phyloP scores from a whole-genome alignment of 2,888 invertebrate species.

The Cheilosia scutellata region DNA sequence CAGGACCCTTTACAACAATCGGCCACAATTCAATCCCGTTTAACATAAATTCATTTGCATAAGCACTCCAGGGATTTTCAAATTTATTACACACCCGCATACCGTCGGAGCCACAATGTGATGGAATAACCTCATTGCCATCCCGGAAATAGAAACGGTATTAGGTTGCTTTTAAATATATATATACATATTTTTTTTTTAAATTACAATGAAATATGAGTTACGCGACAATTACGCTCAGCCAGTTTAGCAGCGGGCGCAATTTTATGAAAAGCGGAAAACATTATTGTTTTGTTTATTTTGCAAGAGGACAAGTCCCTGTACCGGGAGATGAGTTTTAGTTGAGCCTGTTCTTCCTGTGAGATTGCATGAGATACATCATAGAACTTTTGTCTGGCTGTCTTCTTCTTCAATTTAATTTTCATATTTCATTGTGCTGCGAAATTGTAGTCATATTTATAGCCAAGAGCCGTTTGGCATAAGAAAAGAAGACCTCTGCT shows the following conservation, averaged over 20 bases:
- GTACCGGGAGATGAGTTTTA: conserved; percentile 6
- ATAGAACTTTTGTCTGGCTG: background rate
- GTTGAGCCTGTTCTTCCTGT: conserved; percentile 11
- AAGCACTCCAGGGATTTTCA: conserved; percentile 50
- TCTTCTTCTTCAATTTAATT: conserved; percentile 7
- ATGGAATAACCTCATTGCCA: conserved; percentile 19
- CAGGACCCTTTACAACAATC: background rate
- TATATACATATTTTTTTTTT: background rate
- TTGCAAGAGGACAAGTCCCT: conserved; percentile 26
- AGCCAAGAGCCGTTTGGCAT: background rate
- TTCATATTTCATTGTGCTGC: conserved; percentile 20
- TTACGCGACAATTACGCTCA: conserved; percentile 43
- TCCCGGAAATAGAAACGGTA: conserved; percentile 6
- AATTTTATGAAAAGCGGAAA: conserved; percentile 39
- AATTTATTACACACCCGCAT: conserved; percentile 43
- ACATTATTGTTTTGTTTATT: conserved; percentile 48
- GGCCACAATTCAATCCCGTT: conserved; percentile 54
- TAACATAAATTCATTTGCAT: conserved; percentile 71
- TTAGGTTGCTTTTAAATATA: background rate
- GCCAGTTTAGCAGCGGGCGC: conserved; percentile 6
- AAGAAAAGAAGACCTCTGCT: conserved; percentile 12
- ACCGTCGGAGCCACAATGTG: background rate
- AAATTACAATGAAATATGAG: conserved; percentile 29
- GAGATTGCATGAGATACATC: conserved; percentile 16
- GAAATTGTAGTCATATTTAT: background rate